Percentiles rank a stretch among this genome's conserved stretches.
Evolutionary conservation across 2,797 vertebrate species (phyloP).

Genomic region (Hozukius guyotensis): DNA sequence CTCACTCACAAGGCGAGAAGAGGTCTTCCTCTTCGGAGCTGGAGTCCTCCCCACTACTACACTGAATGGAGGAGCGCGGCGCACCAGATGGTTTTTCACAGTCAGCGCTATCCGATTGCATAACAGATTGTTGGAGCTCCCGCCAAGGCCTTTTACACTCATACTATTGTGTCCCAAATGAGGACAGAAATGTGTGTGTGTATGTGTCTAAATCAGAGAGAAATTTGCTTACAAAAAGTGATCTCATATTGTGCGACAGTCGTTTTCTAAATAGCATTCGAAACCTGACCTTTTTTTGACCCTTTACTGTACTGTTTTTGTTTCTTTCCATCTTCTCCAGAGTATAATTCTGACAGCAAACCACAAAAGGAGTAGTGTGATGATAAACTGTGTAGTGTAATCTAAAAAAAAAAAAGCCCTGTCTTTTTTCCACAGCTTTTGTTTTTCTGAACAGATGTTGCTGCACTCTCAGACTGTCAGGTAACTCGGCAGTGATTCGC

Average conservation of each 20-base stretch:
- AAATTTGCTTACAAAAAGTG: constrained; percentile 36
- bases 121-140: constrained; percentile 57
- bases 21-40: constrained; percentile 33
- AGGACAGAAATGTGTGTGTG: neutral
- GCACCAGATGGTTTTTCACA: constrained; percentile 66
- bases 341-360: constrained; percentile 34
- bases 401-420: constrained; percentile 53
- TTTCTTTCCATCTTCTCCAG: constrained; percentile 15
- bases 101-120: constrained; percentile 67
- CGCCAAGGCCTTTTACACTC: constrained; percentile 58
- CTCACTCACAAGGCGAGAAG: constrained; percentile 56
- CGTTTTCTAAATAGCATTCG: constrained; percentile 26
- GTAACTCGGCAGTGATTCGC: constrained; percentile 38
- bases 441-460: constrained; percentile 79
- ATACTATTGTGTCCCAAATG: constrained; percentile 48
- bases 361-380: constrained; percentile 52
- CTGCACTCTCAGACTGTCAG: constrained; percentile 58
- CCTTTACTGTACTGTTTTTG: constrained; percentile 10
- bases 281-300: constrained; percentile 12
- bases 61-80: constrained; percentile 50
- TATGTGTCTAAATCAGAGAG: constrained; percentile 17
- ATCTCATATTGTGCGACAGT: constrained; percentile 30
- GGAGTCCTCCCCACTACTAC: constrained; percentile 30
- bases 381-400: constrained; percentile 59
- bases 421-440: constrained; percentile 62